Evolutionary conservation across 1,140 invertebrate genomes (phyloP), one percentile per base, ranked within the genome.

Genomic region (Muscidifurax raptorellus): DNA sequence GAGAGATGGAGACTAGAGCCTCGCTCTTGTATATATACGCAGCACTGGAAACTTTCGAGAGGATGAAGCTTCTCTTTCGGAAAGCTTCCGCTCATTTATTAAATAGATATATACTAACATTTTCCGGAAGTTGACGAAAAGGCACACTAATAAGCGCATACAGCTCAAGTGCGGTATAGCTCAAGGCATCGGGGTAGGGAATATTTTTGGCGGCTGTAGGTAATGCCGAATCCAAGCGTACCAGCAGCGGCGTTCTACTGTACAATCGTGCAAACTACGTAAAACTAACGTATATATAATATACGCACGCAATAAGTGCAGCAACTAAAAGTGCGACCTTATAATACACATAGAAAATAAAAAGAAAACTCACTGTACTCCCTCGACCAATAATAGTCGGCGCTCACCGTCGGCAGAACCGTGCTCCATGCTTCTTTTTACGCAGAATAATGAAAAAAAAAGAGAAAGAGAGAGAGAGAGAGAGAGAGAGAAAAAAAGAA

Each of bases 341-440:
- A 4, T 7, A 22, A 59, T 22, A 59, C 6, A n/a, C 13, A 47
- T 47, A 47, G 44, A 47, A 47, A n/a, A 59, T 30, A 88, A 87
- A 88, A 84, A 84, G 87, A 86, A 90, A 90, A 93, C 92, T 93
- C 91, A 92, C 92, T 91, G 91, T 92, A 91, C 88, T 92, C 90
- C 90, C 90, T 91, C 88, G 89, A 89, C 91, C 91, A 92, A 90
- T 91, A 92, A 90, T 92, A 91, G 87, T 89, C 91, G 90, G 90
- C 90, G 89, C 91, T 90, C 85, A 91, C 91, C 88, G 92, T 92
- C 87, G 91, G 92, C 88, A 93, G 91, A 88, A 93, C 88, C 88
- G 91, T 91, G 89, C 92, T 93, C 92, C 92, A 93, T 90, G 92
- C 89, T 90, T 93, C 92, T 90, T 88, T 92, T 90, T 85, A 87